phyloP scores from a whole-genome alignment of 2,888 invertebrate species.

The Agapostemon virescens region DNA sequence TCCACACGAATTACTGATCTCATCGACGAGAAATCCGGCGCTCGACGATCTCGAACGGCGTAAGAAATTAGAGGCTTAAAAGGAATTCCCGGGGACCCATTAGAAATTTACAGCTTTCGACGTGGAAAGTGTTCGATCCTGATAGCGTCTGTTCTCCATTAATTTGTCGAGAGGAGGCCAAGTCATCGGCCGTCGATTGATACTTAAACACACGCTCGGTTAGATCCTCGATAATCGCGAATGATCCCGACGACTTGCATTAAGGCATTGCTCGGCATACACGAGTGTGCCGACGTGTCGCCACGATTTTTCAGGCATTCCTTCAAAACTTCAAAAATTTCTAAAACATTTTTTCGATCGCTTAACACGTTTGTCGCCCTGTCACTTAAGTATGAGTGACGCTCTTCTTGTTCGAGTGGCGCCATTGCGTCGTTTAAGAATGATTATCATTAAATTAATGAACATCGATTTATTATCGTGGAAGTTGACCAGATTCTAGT shows the following conservation, averaged over 20 bases:
- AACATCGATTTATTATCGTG: too few relatives aligned
- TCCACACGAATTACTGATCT: neutral
- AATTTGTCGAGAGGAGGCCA: slow-evolving; percentile 7
- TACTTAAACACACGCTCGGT: neutral
- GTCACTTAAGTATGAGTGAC: too few relatives aligned
- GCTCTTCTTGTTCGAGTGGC: too few relatives aligned
- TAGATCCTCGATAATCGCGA: neutral
- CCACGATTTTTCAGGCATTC: too few relatives aligned
- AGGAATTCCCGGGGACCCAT: slow-evolving; percentile 21
- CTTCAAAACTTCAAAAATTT: too few relatives aligned
- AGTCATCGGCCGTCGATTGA: slow-evolving; percentile 20
- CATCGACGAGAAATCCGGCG: slow-evolving; percentile 14
- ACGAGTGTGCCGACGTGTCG: too few relatives aligned
- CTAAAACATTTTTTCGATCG: too few relatives aligned
- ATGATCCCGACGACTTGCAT: neutral
- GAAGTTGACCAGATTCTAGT: too few relatives aligned
- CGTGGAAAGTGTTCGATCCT: slow-evolving; percentile 15
- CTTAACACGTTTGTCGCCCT: too few relatives aligned
- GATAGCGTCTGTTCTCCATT: slow-evolving; percentile 35
- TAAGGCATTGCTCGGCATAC: neutral
- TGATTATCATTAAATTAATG: too few relatives aligned
- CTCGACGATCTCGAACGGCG: slow-evolving; percentile 5
- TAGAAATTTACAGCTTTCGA: slow-evolving; percentile 36
- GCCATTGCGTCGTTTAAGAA: too few relatives aligned
- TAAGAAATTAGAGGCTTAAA: slow-evolving; percentile 11